Evolutionary conservation across 1,140 invertebrate species (phyloP).

Genomic region (Polypedilum vanderplanki): DNA sequence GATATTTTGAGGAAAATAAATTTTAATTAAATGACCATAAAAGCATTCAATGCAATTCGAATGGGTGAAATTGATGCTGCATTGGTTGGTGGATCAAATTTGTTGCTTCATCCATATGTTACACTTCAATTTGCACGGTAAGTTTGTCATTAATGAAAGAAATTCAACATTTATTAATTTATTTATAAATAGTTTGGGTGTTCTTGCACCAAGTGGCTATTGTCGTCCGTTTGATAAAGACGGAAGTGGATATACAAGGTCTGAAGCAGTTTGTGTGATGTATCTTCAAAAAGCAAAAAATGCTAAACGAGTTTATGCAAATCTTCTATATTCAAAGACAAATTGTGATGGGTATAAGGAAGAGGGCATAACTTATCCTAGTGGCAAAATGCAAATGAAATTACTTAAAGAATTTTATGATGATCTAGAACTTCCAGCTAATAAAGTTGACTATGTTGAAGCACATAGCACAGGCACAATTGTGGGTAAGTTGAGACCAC

Average conservation of each 20-base stretch:
- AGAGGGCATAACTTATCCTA: constrained; percentile 86
- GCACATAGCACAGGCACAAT: constrained; percentile 82
- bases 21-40: too few relatives aligned
- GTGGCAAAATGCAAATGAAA: constrained; percentile 68
- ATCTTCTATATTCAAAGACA: constrained; percentile 48
- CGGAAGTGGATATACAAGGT: constrained; percentile 68
- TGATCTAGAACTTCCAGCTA: constrained; percentile 71
- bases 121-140: constrained; percentile 72
- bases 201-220: constrained; percentile 73
- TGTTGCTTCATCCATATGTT: constrained; percentile 78
- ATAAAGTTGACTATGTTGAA: constrained; percentile 71
- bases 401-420: constrained; percentile 78
- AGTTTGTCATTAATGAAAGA: constrained; percentile 20
- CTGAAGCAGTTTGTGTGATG: constrained; percentile 67
- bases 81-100: constrained; percentile 75
- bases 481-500: constrained; percentile 50
- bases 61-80: constrained; percentile 77
- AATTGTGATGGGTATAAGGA: constrained; percentile 88
- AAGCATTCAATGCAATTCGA: constrained; percentile 61
- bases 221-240: constrained; percentile 86
- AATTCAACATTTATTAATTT: not conserved
- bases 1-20: too few relatives aligned
- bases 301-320: constrained; percentile 70
- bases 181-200: constrained; percentile 57
- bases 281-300: constrained; percentile 74